Conservation (phyloP, 2,888 invertebrate genomes). For the Epistrophe eligans region DNA sequence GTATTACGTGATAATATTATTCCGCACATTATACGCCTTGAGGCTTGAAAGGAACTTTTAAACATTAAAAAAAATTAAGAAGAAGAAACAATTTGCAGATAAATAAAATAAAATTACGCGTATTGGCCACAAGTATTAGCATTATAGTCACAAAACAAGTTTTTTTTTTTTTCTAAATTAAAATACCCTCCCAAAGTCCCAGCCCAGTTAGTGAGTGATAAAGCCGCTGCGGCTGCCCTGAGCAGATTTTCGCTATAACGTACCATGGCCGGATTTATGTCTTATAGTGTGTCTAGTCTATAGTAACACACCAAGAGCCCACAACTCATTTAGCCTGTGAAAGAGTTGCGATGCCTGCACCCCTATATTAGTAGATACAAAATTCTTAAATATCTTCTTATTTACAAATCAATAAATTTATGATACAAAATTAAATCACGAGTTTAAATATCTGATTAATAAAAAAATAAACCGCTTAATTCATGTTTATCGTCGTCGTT, state of each 20-base stretch:
- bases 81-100: slow-evolving; percentile 41
- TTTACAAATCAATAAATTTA: too few relatives aligned
- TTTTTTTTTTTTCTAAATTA: neutral
- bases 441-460: too few relatives aligned
- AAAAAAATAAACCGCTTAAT: too few relatives aligned
- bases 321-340: too few relatives aligned
- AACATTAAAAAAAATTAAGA: neutral
- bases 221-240: neutral
- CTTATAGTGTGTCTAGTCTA: too few relatives aligned
- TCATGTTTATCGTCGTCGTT: too few relatives aligned
- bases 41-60: slow-evolving; percentile 30
- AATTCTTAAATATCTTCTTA: too few relatives aligned
- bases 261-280: neutral
- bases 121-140: slow-evolving; percentile 7
- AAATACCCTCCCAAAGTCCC: neutral
- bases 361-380: too few relatives aligned
- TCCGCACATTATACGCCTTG: slow-evolving; percentile 46
- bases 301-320: neutral
- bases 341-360: too few relatives aligned
- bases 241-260: neutral
- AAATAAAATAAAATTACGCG: slow-evolving; percentile 18
- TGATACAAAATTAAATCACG: too few relatives aligned
- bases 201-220: neutral
- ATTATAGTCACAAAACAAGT: slow-evolving; percentile 12
- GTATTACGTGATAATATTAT: slow-evolving; percentile 67